Evolutionary conservation across 2,113 vertebrate species (phyloP).

Genomic region (Anas platyrhynchos): DNA sequence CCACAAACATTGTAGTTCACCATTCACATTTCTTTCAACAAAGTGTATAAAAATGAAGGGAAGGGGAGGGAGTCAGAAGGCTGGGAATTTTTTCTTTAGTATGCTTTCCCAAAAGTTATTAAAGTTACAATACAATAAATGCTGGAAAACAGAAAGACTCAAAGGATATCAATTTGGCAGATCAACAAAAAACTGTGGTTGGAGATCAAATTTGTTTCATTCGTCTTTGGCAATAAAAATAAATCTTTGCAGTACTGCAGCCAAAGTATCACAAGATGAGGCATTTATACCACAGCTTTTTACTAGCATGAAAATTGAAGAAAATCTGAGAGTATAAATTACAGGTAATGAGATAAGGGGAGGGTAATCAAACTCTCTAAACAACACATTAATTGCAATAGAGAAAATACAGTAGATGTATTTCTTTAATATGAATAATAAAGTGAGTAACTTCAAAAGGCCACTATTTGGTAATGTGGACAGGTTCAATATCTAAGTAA

Average conservation of each 20-base stretch:
- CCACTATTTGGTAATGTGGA: slow-evolving; percentile 78
- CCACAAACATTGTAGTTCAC: slow-evolving; percentile 46
- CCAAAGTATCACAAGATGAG: slow-evolving; percentile 68
- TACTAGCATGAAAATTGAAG: slow-evolving; percentile 54
- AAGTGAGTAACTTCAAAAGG: slow-evolving; percentile 80
- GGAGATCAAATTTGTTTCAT: slow-evolving; percentile 62
- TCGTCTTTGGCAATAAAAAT: slow-evolving; percentile 80
- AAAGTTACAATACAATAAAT: slow-evolving; percentile 61
- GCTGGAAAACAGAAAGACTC: slow-evolving; percentile 42
- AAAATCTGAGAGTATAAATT: slow-evolving; percentile 79
- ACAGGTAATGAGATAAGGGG: slow-evolving; percentile 55
- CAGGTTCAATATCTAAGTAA: slow-evolving; percentile 71
- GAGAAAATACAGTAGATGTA: slow-evolving; percentile 78
- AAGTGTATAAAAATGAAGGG: slow-evolving; percentile 42
- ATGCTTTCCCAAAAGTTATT: background rate
- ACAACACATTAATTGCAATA: slow-evolving; percentile 75
- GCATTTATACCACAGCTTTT: slow-evolving; percentile 56
- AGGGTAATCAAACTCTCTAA: slow-evolving; percentile 76
- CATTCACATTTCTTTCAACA: slow-evolving; percentile 67
- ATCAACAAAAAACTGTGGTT: slow-evolving; percentile 51
- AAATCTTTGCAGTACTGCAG: slow-evolving; percentile 65
- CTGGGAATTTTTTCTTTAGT: background rate
- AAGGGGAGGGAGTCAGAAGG: background rate
- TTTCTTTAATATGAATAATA: slow-evolving; percentile 74
- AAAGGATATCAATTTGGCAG: slow-evolving; percentile 57